Evolutionary conservation across 1,140 invertebrate species (phyloP), one percentile per base, ranked within the genome.

Genomic region (Paralvinella palmiformis): DNA sequence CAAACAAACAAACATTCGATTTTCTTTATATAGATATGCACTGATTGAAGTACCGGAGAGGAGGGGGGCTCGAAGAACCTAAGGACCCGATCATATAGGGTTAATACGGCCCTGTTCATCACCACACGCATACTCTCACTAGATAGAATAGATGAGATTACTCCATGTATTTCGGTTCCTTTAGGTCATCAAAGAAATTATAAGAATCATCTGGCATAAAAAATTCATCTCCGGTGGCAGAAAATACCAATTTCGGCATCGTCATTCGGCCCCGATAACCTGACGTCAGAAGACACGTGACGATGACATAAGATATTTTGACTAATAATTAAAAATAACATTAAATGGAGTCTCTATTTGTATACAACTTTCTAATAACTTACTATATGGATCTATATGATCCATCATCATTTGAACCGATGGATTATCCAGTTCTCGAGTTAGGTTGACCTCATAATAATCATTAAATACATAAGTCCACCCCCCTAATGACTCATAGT

Each of bases 191-290:
- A 68, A 70, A 78, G 63, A 71, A 78, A 60, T 70, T 75, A 56
- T 75, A 68, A 1, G 75, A 71, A 63, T 77, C 72, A 32, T 78
- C 76, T n/a, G 71, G 70, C 24, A 76, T 59, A 59, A 77, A 78
- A 63, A 78, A 78, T 62, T 78, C 75, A 55, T 78, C 76, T 3
- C 75, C 74, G 5, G 70, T 70, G 0, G 75, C 73, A 27, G 66
- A 71, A 32, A 75, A 68, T 1, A 77, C 70, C 55, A 73, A 53
- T 37, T 77, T 76, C 1, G 73, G 70, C 37, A 75, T 71, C 29
- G 61, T 66, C 27, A 69, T 71, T 32, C 74, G 57, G 20, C 73
- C 72, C 33, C 73, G 73, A 64, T 76, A 78, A 27, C 68, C 76
- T 78, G 22, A 59, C 20, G 31, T 13, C n/a, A 27, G 24, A 29